Conservation (phyloP, 2,797 vertebrate genomes). For the Decapterus maruadsi region DNA sequence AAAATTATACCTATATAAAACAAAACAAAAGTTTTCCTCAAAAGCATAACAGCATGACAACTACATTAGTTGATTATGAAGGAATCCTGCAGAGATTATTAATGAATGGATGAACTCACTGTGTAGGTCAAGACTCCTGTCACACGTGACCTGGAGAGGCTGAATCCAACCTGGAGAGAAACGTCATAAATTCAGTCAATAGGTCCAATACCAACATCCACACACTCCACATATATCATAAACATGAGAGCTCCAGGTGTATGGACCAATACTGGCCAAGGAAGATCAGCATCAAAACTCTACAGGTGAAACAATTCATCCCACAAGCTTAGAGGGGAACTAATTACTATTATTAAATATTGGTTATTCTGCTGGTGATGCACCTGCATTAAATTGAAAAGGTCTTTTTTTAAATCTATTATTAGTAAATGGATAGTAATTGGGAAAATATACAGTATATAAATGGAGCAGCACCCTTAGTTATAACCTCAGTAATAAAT, state of each 20-base stretch:
- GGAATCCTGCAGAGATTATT: background rate
- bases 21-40: background rate
- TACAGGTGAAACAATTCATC: background rate
- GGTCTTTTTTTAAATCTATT: too few species aligned
- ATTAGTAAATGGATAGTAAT: too few species aligned
- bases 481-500: too few species aligned
- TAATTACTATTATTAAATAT: too few species aligned
- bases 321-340: background rate
- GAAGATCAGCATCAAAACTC: background rate
- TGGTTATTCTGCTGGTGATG: too few species aligned
- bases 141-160: constrained; percentile 84
- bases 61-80: too few species aligned
- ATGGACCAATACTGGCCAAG: background rate
- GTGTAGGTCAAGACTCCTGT: constrained; percentile 84
- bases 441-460: too few species aligned
- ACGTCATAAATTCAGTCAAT: background rate
- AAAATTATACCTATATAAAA: too few species aligned
- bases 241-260: background rate
- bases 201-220: background rate
- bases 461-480: too few species aligned
- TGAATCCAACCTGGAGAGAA: constrained; percentile 87
- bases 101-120: constrained; percentile 78
- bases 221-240: too few species aligned
- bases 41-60: background rate
- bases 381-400: too few species aligned